These are phyloP conservation scores for Anguilla japonica DNA, from an alignment of 2,113 vertebrate species.

Conservation along the genomic window DNA sequence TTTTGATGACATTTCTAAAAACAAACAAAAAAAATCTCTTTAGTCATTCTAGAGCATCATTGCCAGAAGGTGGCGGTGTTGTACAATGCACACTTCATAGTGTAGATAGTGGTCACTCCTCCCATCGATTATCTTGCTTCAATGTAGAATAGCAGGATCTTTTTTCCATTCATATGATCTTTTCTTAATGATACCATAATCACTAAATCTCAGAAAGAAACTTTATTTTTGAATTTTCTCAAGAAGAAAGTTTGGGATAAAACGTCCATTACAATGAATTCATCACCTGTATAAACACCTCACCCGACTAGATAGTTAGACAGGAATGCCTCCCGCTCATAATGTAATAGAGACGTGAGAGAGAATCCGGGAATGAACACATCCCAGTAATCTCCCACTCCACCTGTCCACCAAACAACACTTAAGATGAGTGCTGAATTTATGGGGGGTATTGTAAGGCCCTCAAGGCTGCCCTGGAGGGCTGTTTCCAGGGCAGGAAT, in stretches of 20 bases:
- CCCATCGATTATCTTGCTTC: neutral
- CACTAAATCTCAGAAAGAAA: neutral
- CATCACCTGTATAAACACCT: neutral
- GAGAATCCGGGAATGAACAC: neutral
- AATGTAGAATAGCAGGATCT: neutral
- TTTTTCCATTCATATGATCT: neutral
- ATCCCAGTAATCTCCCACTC: neutral
- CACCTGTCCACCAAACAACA: neutral
- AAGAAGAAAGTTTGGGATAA: neutral
- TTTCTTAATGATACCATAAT: neutral
- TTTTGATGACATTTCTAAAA: no score
- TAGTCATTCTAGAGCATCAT: neutral
- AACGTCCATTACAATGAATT: neutral
- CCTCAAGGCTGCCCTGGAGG: neutral
- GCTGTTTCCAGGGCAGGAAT: neutral
- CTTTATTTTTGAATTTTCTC: neutral
- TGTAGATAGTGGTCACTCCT: neutral
- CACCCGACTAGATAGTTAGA: neutral
- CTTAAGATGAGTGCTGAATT: neutral
- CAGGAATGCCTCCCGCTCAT: neutral
- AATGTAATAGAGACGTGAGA: neutral
- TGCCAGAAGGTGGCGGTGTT: slow-evolving; percentile 45
- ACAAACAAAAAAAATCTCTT: no score
- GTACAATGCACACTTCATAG: neutral
- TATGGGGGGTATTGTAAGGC: neutral